Evolutionary conservation across 2,113 vertebrate genomes (phyloP).

Genomic region (Myrmecophaga tridactyla): DNA sequence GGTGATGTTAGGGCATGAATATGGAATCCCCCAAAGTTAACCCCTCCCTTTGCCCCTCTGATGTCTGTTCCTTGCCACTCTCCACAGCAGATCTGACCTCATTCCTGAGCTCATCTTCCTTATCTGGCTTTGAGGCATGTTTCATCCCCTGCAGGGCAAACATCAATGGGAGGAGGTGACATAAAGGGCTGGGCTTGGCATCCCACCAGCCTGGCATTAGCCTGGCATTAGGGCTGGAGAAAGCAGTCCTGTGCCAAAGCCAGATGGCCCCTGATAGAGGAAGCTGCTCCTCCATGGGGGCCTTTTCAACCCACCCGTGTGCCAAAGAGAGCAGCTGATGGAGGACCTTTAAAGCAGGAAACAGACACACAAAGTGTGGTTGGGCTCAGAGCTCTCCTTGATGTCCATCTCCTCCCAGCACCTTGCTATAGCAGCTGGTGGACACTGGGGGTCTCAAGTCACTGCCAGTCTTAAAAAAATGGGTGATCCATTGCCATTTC

Average conservation of each 20-base stretch:
- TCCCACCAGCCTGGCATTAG: conserved; percentile 43
- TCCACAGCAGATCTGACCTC: neutral
- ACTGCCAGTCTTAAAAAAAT: neutral
- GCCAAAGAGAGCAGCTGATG: neutral
- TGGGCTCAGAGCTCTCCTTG: neutral
- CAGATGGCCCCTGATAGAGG: conserved; percentile 23
- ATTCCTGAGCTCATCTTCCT: neutral
- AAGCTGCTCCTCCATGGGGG: neutral
- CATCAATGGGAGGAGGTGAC: neutral
- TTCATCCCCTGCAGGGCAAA: conserved; percentile 34
- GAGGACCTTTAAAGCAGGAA: conserved; percentile 16
- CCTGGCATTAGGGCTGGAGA: conserved; percentile 43
- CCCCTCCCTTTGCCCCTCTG: neutral
- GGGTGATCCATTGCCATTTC: neutral
- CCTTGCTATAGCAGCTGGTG: neutral
- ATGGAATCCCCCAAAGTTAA: neutral
- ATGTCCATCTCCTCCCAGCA: neutral
- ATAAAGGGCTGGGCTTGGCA: conserved; percentile 45
- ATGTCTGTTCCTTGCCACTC: neutral
- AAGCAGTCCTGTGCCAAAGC: neutral
- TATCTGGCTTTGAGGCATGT: neutral
- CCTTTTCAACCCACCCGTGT: conserved; percentile 32
- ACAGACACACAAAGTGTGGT: neutral
- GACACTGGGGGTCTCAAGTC: neutral
- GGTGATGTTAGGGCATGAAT: neutral